Percentiles rank a stretch among this genome's conserved stretches.
These are phyloP conservation scores for Apteryx owenii DNA, from an alignment of 2,113 vertebrate genomes.

Conservation along the genomic window DNA sequence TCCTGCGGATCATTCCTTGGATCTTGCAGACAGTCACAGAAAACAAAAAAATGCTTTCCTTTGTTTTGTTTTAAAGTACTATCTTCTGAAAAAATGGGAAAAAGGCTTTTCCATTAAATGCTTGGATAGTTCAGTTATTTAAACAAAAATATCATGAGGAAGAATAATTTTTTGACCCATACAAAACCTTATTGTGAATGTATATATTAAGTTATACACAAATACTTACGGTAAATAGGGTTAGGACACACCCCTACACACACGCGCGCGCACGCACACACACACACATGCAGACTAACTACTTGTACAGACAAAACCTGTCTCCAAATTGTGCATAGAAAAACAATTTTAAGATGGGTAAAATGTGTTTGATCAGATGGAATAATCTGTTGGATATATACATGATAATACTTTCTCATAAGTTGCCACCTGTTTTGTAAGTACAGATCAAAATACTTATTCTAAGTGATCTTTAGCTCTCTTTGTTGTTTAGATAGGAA, in stretches of 20 bases:
- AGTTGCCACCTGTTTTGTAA: background rate
- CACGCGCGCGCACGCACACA: background rate
- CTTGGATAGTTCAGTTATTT: background rate
- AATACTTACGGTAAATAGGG: background rate
- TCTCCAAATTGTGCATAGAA: background rate
- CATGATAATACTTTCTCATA: background rate
- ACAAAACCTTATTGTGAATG: background rate
- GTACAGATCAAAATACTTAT: slow-evolving; percentile 21
- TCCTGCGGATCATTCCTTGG: background rate
- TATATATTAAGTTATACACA: background rate
- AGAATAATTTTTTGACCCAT: background rate
- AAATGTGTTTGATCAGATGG: background rate
- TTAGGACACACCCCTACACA: background rate
- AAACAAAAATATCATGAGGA: background rate
- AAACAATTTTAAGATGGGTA: background rate
- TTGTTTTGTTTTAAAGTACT: background rate
- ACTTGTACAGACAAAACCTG: background rate
- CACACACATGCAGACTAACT: no score
- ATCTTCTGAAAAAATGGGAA: background rate
- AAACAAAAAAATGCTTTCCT: background rate
- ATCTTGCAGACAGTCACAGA: background rate
- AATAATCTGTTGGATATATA: background rate
- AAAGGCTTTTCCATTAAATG: background rate
- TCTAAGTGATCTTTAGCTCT: slow-evolving; percentile 8
- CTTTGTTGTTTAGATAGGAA: slow-evolving; percentile 5